phyloP scores from a whole-genome alignment of 2,888 invertebrate genomes.

The Schizaphis graminum region DNA sequence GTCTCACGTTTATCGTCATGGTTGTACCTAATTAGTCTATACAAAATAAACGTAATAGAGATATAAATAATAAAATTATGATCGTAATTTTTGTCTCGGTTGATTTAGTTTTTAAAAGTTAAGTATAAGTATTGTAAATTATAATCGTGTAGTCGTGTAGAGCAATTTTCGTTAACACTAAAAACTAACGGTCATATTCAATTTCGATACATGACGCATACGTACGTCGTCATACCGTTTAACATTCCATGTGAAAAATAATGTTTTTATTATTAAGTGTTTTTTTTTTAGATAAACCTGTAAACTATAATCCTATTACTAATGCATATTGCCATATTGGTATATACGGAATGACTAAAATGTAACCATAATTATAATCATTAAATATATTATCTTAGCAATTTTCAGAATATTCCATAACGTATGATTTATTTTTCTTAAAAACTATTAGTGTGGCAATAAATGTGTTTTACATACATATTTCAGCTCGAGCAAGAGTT shows the following conservation, averaged over 20 bases:
- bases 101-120: background rate
- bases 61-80: background rate
- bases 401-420: background rate
- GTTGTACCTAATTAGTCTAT: slow-evolving; percentile 11
- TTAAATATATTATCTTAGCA: background rate
- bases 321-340: background rate
- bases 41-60: background rate
- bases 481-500: background rate
- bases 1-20: background rate
- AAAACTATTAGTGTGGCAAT: background rate
- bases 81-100: background rate
- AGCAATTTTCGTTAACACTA: background rate
- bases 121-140: background rate
- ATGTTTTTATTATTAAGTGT: background rate
- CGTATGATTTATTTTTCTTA: background rate
- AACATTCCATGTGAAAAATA: background rate
- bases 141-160: background rate
- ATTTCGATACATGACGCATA: background rate
- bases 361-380: background rate
- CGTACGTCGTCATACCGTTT: background rate
- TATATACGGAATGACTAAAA: background rate
- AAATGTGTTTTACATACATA: background rate
- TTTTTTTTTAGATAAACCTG: background rate
- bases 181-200: background rate
- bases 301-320: background rate